Evolutionary conservation across 2,888 invertebrate genomes (phyloP).

Genomic region (Drosophila algonquin): DNA sequence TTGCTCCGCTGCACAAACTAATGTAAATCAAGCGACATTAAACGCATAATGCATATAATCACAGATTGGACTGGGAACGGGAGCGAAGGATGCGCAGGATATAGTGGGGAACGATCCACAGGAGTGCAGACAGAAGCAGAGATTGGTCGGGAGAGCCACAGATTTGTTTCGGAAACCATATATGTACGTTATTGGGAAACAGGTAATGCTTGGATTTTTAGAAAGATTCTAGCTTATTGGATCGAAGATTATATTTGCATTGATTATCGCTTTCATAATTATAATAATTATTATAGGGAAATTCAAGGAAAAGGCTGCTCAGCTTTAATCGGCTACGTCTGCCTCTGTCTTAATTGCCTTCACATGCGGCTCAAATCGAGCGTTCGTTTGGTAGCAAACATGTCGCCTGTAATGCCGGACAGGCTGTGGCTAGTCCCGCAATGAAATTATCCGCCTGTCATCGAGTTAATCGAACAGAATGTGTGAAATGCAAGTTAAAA

Average conservation of each 20-base stretch:
- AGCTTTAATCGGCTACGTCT: too few relatives aligned
- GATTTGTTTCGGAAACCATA: too few relatives aligned
- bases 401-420: neutral
- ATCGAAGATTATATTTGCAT: too few relatives aligned
- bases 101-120: slow-evolving; percentile 13
- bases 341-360: neutral
- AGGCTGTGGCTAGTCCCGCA: slow-evolving; percentile 19
- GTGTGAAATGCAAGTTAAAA: slow-evolving; percentile 11
- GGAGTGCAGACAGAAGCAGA: neutral
- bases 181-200: too few relatives aligned
- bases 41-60: slow-evolving; percentile 64
- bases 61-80: slow-evolving; percentile 55
- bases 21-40: slow-evolving; percentile 76
- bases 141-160: neutral
- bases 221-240: too few relatives aligned
- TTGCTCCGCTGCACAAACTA: slow-evolving; percentile 56
- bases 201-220: too few relatives aligned
- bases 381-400: neutral
- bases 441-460: slow-evolving; percentile 44
- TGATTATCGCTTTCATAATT: too few relatives aligned
- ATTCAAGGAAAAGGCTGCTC: too few relatives aligned
- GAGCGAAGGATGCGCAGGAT: slow-evolving; percentile 26
- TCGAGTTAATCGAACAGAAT: slow-evolving; percentile 43
- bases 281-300: too few relatives aligned
- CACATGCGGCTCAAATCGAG: too few relatives aligned